Base-by-base conservation (phyloP, 2,888 invertebrate species). In the Willowsia nigromaculata region DNA sequence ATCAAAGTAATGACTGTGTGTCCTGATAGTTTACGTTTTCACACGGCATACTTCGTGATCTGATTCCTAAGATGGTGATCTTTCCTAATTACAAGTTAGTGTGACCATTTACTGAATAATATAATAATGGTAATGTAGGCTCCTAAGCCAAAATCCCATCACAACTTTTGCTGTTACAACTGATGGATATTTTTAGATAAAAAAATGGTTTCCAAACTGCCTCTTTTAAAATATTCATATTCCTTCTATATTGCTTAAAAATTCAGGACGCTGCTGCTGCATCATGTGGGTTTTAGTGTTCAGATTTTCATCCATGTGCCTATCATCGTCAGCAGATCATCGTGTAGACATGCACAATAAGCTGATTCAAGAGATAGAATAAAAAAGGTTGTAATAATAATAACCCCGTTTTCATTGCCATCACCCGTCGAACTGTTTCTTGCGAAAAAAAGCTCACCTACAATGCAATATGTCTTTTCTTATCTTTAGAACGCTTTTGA, bases 371-470 rank as follows among this genome's bases (percentile, higher is more conserved):
- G 68, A 13, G 40, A 65, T 33, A 18, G 18, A 30, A 47, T 37
- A 50, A 83, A 83, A 83, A 43, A 40, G 30, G 65, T 43, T 43
- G 62, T 68, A 68, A 68, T 68, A 68, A 68, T 65, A 68, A 68
- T 68, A 83, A 83, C 82, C 82, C 30, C 82, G 40, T 68, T 83
- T 83, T 83, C 82, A 83, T 83, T 83, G 82, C 68, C 43, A 62
- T 81, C 81, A 43, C 40, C 11, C 56, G 15, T 7, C 56, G 15
- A 62, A 6, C 37, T 43, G 18, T 0, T 18, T 56, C 53, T 33
- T 11, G 25, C 22, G 30, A 27, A 53, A 76, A 27, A 53, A 76
- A 1, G 40, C 56, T 25, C 25, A n/a, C 25, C 56, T 56, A 56
- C 56, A 53, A 6, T 18, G 53, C 27, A 25, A 65, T 33, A 25